Conservation (phyloP, 2,113 vertebrate species). For the Pica pica region DNA sequence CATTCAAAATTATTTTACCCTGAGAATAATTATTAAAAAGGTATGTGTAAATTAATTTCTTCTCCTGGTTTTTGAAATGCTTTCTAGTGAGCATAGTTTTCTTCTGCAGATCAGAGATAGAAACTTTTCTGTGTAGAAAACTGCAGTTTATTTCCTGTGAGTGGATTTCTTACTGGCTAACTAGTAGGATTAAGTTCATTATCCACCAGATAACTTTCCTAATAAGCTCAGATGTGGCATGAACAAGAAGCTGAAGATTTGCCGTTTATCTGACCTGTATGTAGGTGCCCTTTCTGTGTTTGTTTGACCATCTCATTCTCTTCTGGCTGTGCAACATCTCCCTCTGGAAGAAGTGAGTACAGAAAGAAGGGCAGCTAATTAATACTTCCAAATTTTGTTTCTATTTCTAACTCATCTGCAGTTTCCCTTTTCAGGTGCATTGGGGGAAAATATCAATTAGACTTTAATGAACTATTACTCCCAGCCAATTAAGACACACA, state of each 20-base stretch:
- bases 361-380: conserved; percentile 54
- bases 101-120: neutral
- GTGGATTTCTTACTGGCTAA: neutral
- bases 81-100: neutral
- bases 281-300: neutral
- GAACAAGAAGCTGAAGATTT: neutral
- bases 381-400: conserved; percentile 19
- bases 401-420: conserved; percentile 11
- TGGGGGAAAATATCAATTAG: neutral
- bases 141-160: neutral
- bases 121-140: neutral
- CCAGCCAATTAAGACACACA: neutral
- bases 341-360: conserved; percentile 8
- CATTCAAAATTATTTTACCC: neutral
- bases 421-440: conserved; percentile 8
- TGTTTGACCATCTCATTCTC: conserved; percentile 6
- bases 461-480: conserved; percentile 6
- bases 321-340: neutral
- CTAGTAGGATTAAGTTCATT: neutral
- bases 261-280: neutral
- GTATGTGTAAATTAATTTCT: neutral
- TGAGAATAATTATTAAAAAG: neutral
- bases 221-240: neutral
- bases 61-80: neutral
- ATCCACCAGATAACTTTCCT: neutral